Evolutionary conservation across 1,140 invertebrate genomes (phyloP), one percentile per base, ranked within the genome.

Genomic region (Temnothorax nylanderi): DNA sequence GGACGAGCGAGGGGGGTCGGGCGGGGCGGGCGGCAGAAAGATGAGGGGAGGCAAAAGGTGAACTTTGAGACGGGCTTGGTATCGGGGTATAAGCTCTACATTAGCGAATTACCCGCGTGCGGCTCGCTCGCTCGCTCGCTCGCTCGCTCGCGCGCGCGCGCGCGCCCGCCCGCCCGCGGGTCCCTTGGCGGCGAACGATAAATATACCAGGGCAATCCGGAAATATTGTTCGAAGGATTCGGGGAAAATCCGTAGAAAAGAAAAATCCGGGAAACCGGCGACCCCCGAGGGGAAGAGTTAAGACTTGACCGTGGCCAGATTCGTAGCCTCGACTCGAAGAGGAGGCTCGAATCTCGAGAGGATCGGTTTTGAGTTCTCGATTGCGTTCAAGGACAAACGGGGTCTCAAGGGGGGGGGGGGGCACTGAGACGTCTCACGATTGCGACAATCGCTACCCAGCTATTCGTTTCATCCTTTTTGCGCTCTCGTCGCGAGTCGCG

Each of bases 51-150:
- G 81, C 82, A 89, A 87, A 76, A 87, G 78, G 78, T 75, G 77
- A 75, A 87, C 87, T 84, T 87, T 86, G 87, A 87, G 86, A 82
- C 82, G 85, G 80, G 82, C 85, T 26, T 80, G 75, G 41, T 60
- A 67, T 64, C 60, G n/a, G 87, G 72, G 76, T 75, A 26, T 26
- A 85, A 69, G 87, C 82, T 92, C 89, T 94, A 90, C 93, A 94
- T 94, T 94, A 94, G 92, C 89, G 91, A 93, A 94, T 93, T 94
- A 94, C 88, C 86, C 89, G 72, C 49, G 32, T 44, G 21, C 47
- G n/a, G 51, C 37, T 37, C 64, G 10, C 64, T 3, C 64, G 32
- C 62, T 4, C 32, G 62, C 62, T 0, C 34, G 16, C 34, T 10
- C 64, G 64, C 37, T n/a, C n/a, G n/a, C n/a, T n/a, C n/a, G n/a